Base-by-base conservation (phyloP, 2,113 vertebrate genomes). In the Pungitius pungitius region DNA sequence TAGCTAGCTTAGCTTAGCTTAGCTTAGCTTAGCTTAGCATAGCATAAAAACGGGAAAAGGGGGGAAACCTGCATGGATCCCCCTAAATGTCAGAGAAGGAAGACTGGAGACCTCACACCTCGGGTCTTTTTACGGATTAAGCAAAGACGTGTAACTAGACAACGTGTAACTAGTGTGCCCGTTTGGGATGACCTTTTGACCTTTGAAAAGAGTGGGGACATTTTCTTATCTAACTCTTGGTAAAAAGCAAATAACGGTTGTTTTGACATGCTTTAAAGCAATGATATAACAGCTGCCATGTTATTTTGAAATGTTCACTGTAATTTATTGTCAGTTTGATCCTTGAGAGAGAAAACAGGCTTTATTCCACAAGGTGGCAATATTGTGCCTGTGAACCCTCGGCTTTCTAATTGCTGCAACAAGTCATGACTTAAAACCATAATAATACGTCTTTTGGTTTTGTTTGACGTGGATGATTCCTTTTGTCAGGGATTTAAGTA, bases 301-400 rank as follows among this genome's bases (percentile, higher is more conserved):
- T 3, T 33, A 12, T 30, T 47, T 33, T 10, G n/a, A 61, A 14
- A 61, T 63, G 2, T 18, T 43, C 9, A 18, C 0, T 1, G 3
- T 9, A 14, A 4, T 42, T 13, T 2, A 6, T 35, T 26, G n/a
- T 68, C 30, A 42, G 52, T 62, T 43, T 40, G 40, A 30, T 7
- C 7, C 45, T 17, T 60, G 57, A 51, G 14, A 18, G 9, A 42
- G 3, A 4, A 49, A 12, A 22, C 49, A 51, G 8, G 8, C 49
- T 3, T 17, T 8, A 45, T 18, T 35, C 82, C 85, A 85, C 79
- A 15, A 72, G 85, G 65, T 80, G 79, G 79, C 73, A 30, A 52
- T 64, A 14, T 73, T 67, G 63, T 39, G 15, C 39, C 22, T 52
- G 22, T 52, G 17, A 56, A 42, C 30, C 3, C 30, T 30, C 30